Conservation (phyloP, 2,888 invertebrate species). For the Cantharis rustica region DNA sequence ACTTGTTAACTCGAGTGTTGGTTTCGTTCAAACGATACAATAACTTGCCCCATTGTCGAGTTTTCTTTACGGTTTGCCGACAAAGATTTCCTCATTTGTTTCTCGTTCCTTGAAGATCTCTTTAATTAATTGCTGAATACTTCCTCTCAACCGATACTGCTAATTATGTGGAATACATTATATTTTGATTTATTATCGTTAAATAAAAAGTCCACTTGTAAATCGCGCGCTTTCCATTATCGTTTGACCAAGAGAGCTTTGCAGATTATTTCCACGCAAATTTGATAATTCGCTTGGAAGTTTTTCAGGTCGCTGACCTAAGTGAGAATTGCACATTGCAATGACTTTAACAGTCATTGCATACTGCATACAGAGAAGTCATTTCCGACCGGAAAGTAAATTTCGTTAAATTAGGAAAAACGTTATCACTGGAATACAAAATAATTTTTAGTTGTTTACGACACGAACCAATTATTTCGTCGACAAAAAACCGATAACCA, state of each 20-base stretch:
- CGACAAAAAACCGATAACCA: neutral
- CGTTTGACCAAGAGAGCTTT: neutral
- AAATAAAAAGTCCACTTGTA: neutral
- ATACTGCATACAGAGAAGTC: neutral
- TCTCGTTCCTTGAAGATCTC: conserved; percentile 3
- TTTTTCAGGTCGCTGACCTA: conserved; percentile 17
- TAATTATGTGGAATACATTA: neutral
- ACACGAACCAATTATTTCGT: neutral
- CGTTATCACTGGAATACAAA: neutral
- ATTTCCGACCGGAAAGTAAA: neutral
- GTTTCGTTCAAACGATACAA: conserved; percentile 18
- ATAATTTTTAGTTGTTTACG: neutral
- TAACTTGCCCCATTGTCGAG: conserved; percentile 15
- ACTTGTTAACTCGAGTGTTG: conserved; percentile 17
- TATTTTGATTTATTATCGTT: neutral
- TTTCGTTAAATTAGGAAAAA: neutral
- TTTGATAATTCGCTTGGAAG: neutral
- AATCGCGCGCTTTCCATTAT: neutral
- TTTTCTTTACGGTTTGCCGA: conserved; percentile 17
- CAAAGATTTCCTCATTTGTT: conserved; percentile 20
- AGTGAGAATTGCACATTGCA: conserved; percentile 10
- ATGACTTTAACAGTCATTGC: neutral
- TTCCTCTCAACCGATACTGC: conserved; percentile 2
- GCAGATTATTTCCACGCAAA: neutral
- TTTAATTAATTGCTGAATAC: conserved; percentile 14